A percentile compares a stretch with the other conserved stretches of the same genome.
Evolutionary conservation across 2,797 vertebrate genomes (phyloP).

Genomic region (Lacerta bilineata): DNA sequence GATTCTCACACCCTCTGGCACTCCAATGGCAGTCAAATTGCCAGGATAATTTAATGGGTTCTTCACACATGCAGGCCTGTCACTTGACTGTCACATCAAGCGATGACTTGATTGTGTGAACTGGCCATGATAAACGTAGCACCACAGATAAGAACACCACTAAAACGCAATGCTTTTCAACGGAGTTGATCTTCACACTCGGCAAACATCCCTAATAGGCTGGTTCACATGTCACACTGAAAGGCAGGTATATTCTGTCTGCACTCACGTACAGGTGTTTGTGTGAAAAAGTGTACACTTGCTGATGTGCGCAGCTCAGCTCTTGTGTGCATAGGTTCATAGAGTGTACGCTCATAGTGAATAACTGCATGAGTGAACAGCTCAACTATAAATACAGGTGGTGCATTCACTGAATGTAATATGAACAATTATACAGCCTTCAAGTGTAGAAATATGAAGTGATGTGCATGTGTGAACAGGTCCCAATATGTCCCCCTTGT

Average conservation of each 20-base stretch:
- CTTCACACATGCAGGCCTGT: not conserved
- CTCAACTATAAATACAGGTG: too few relatives aligned
- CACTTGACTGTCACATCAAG: not conserved
- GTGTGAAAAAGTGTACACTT: too few relatives aligned
- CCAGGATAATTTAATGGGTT: not conserved
- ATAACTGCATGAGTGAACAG: too few relatives aligned
- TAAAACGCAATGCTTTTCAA: not conserved
- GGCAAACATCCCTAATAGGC: not conserved
- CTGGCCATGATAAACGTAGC: not conserved
- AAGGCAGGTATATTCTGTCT: too few relatives aligned
- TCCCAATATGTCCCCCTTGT: not conserved
- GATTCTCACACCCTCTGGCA: not conserved
- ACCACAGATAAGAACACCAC: not conserved
- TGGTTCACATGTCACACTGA: too few relatives aligned
- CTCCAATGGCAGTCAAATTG: not conserved
- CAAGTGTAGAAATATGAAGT: not conserved
- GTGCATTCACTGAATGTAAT: too few relatives aligned
- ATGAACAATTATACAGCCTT: not conserved
- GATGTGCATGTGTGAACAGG: not conserved
- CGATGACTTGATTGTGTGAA: not conserved
- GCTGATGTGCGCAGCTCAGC: too few relatives aligned
- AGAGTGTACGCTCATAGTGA: too few relatives aligned
- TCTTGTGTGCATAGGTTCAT: too few relatives aligned
- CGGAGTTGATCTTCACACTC: not conserved
- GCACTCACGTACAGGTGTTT: too few relatives aligned